Percentiles rank a stretch among this genome's conserved stretches.
phyloP scores from a whole-genome alignment of 2,797 vertebrate genomes.

The Enteromius paludinosus region DNA sequence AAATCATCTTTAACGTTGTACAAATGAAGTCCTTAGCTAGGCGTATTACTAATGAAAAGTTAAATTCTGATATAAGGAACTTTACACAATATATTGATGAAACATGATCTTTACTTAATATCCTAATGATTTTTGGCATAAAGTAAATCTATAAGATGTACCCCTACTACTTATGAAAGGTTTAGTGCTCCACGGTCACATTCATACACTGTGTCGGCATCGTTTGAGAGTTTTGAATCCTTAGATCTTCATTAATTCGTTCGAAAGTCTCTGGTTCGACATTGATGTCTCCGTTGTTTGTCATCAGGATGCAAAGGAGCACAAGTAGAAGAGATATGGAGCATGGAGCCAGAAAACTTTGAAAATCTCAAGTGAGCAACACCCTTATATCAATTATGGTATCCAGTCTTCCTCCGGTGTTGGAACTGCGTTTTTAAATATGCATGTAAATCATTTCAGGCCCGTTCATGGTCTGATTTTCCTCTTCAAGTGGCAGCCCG shows the following conservation, averaged over 20 bases:
- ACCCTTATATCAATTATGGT: background rate
- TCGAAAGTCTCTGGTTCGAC: background rate
- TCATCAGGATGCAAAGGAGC: constrained; percentile 88
- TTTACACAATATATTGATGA: no score
- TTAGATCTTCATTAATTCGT: background rate
- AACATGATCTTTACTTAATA: no score
- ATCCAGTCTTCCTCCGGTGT: background rate
- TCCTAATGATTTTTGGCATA: no score
- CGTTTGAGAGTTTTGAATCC: background rate
- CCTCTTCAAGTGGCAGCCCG: constrained; percentile 99
- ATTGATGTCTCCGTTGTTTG: background rate
- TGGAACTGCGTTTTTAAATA: background rate
- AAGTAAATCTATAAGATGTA: no score
- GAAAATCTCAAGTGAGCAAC: constrained; percentile 93
- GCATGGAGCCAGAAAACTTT: constrained; percentile 97
- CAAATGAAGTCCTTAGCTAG: no score
- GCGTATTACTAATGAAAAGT: no score
- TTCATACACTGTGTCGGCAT: background rate
- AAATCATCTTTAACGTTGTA: no score
- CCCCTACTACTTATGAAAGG: no score
- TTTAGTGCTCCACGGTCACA: no score
- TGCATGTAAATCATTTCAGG: constrained; percentile 75
- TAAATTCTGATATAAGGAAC: no score
- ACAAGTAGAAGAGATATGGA: constrained; percentile 99
- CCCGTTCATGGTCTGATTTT: constrained; percentile 99